A percentile compares a stretch with the other conserved stretches of the same genome.
phyloP scores from a whole-genome alignment of 2,888 invertebrate genomes.

The Leucania comma region DNA sequence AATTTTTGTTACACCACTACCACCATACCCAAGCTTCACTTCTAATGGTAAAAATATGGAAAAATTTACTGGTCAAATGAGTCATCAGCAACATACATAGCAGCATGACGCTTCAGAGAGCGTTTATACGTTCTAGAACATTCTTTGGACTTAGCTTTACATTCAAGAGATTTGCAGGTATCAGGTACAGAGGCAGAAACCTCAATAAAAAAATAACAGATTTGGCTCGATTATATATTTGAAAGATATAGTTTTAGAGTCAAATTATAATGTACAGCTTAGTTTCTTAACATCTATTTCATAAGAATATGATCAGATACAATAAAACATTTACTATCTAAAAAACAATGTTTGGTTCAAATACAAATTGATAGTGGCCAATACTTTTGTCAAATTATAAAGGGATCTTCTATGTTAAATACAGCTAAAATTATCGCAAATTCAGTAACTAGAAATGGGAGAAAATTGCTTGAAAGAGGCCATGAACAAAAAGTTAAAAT shows the following conservation, averaged over 20 bases:
- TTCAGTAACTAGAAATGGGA: constrained; percentile 74
- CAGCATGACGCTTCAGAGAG: constrained; percentile 60
- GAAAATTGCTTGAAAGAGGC: constrained; percentile 85
- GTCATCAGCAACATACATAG: constrained; percentile 59
- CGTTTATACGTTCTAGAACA: constrained; percentile 78
- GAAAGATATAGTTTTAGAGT: constrained; percentile 42
- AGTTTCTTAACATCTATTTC: constrained; percentile 62
- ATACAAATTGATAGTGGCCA: constrained; percentile 48
- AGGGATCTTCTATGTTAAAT: constrained; percentile 44
- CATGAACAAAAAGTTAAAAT: constrained; percentile 83
- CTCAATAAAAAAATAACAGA: constrained; percentile 69
- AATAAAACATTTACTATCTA: constrained; percentile 52
- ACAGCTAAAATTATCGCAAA: constrained; percentile 63
- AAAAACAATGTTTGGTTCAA: constrained; percentile 61
- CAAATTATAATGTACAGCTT: constrained; percentile 62
- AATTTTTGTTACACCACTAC: constrained; percentile 33
- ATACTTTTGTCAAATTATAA: constrained; percentile 34
- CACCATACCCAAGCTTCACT: constrained; percentile 39
- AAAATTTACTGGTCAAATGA: constrained; percentile 52
- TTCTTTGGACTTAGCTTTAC: constrained; percentile 69
- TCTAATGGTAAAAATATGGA: constrained; percentile 28
- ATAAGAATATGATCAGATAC: constrained; percentile 59
- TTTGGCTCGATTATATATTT: constrained; percentile 65
- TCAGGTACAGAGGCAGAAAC: constrained; percentile 64
- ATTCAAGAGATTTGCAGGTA: constrained; percentile 51